phyloP scores from a whole-genome alignment of 2,797 vertebrate species.

The Trichosurus vulpecula region DNA sequence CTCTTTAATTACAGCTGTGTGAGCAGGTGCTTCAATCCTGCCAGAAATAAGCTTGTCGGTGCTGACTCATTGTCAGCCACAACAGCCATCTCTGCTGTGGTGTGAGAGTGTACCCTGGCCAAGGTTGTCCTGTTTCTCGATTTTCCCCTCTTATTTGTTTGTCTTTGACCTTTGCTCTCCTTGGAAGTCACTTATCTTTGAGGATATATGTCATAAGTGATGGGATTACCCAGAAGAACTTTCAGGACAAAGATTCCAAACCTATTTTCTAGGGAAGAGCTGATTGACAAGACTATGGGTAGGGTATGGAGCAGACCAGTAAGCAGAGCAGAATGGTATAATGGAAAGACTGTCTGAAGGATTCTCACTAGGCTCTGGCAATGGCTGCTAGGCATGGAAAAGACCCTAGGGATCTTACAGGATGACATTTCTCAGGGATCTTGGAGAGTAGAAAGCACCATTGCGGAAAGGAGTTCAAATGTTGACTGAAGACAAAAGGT shows the following conservation, averaged over 20 bases:
- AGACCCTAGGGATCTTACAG: not conserved
- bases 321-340: not conserved
- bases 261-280: slow-evolving; percentile 19
- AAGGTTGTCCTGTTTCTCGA: slow-evolving; percentile 69
- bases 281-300: not conserved
- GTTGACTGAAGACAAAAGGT: not conserved
- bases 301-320: not conserved
- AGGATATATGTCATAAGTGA: slow-evolving; percentile 50
- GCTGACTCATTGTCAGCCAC: not conserved
- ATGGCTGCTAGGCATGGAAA: not conserved
- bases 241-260: slow-evolving; percentile 31
- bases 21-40: not conserved
- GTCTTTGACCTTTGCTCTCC: slow-evolving; percentile 68
- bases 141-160: slow-evolving; percentile 61
- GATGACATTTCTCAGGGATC: not conserved
- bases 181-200: slow-evolving; percentile 64
- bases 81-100: not conserved
- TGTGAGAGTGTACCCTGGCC: slow-evolving; percentile 31
- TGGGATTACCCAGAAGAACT: slow-evolving; percentile 23
- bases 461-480: not conserved
- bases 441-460: not conserved
- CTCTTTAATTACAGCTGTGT: not conserved
- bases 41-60: not conserved
- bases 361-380: not conserved
- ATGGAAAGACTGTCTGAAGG: not conserved